A percentile compares a stretch with the other conserved stretches of the same genome.
These are phyloP conservation scores for Sardinella longiceps DNA, from an alignment of 2,797 vertebrate species.

Conservation along the genomic window DNA sequence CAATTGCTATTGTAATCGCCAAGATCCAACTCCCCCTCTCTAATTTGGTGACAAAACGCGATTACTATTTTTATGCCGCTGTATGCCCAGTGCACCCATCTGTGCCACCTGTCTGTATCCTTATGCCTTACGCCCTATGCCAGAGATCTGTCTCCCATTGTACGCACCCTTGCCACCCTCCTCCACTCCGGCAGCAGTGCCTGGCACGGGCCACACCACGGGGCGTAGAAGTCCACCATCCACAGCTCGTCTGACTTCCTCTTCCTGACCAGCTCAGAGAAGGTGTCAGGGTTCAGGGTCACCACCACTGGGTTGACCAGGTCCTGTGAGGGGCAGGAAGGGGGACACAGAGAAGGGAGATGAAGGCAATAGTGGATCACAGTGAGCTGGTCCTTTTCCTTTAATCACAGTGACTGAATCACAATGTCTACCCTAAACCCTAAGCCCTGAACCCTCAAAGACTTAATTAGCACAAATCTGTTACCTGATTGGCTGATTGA, in stretches of 20 bases:
- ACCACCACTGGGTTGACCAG: conserved; percentile 88
- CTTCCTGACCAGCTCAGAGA: conserved; percentile 82
- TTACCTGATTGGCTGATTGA: no score
- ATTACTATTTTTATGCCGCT: not conserved
- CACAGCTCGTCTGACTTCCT: conserved; percentile 81
- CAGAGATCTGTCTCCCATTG: not conserved
- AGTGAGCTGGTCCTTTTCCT: no score
- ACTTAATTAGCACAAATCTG: no score
- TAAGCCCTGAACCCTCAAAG: no score
- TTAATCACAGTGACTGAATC: no score
- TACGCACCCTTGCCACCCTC: conserved; percentile 82
- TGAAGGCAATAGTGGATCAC: not conserved
- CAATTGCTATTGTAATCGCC: not conserved
- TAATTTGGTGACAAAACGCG: not conserved
- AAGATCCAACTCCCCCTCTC: not conserved
- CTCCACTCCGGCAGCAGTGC: conserved; percentile 95
- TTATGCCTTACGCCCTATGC: not conserved
- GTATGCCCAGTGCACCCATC: not conserved
- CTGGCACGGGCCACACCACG: conserved; percentile 97
- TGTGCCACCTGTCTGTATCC: not conserved
- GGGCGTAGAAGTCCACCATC: conserved; percentile 95
- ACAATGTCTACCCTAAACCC: no score
- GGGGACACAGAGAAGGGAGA: not conserved
- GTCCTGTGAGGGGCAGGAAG: conserved; percentile 73
- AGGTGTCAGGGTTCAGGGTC: conserved; percentile 83